Evolutionary conservation across 2,888 invertebrate species (phyloP), one percentile per base, ranked within the genome.

Genomic region (Drosophila quinaria): DNA sequence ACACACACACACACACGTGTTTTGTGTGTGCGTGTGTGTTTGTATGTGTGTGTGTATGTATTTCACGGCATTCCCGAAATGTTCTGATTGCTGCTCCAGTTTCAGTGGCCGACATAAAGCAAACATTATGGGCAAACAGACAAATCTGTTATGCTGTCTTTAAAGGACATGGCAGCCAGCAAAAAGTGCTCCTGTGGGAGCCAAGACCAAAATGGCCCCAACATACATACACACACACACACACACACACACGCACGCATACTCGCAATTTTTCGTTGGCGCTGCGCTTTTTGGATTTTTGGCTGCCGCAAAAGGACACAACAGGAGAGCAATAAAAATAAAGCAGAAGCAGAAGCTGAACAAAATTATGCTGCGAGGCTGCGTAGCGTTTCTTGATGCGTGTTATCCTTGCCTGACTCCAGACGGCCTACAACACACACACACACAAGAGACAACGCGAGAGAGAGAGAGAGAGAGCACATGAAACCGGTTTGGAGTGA

Each of bases 391-490:
- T 31, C 49, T 37, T 31, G 37, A 25, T 59, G 65, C 61, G 55
- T 73, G 71, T 78, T 87, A 82, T 82, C 82, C 82, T 82, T 71
- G 74, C 67, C 61, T 33, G 78, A 62, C 74, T 78, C 74, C 78
- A 75, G 78, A 63, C 74, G 51, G 52, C 74, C 74, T 61, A 63
- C n/a, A 50, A 50, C 60, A 62, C 56, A 47, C 60, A 31, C 46
- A 47, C 54, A 44, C 41, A 22, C 54, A 6, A 25, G 5, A 25
- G 25, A 5, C 25, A 25, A 5, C 47, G 25, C 4, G 25, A 19
- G 35, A 42, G 41, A 13, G 42, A 63, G 41, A 35, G 44, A 42
- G 41, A 33, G 17, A 35, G 29, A 29, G 54, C 61, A 70, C 31
- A 25, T 49, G 61, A 66, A 84, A 78, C 87, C 84, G 78, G 81